Base-by-base conservation (phyloP, 2,113 vertebrate species). In the Mobula birostris region DNA sequence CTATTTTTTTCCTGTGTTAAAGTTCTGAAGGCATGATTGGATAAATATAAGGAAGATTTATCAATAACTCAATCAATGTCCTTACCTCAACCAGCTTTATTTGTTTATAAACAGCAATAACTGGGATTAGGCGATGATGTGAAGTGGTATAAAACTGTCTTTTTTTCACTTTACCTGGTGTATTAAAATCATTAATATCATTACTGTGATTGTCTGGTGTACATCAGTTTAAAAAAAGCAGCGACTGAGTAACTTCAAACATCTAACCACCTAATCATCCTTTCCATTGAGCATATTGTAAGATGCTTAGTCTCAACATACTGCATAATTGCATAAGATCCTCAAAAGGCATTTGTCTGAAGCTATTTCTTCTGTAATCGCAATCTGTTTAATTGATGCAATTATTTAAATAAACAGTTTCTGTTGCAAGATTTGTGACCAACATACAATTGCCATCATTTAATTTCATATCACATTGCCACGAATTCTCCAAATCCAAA, bases 381-480 rank as follows among this genome's bases (percentile, higher is more conserved):
- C n/a, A n/a, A 19, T 17, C 61, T 66, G 14, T 32, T 32, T 32
- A 32, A 66, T 29, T 87, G 58, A 63, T 27, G 58, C 61, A 58
- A n/a, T 90, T 90, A 66, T 90, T 90, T 63, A 90, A 88, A 90
- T 66, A 17, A 66, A 19, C 61, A 7, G 85, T 63, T 87, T 88
- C 29, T 88, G 63, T 88, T 88, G 58, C 17, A 15, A 32, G 5
- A 32, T 90, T 79, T 36, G 77, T 15, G 15, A 36, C 36, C 36
- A 78, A 32, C 15, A 82, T 19, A 1, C 19, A n/a, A 90, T 90
- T n/a, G 19, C 6, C 32, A 17, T 32, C 61, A 36, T 79, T 79
- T 36, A 79, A 36, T 79, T 36, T n/a, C 32, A 14, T 79, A 36
- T 36, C 29, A n/a, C 76, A n/a, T 56, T n/a, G 83, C 83, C 61